phyloP scores from a whole-genome alignment of 2,113 vertebrate species.

The Butorides virescens region DNA sequence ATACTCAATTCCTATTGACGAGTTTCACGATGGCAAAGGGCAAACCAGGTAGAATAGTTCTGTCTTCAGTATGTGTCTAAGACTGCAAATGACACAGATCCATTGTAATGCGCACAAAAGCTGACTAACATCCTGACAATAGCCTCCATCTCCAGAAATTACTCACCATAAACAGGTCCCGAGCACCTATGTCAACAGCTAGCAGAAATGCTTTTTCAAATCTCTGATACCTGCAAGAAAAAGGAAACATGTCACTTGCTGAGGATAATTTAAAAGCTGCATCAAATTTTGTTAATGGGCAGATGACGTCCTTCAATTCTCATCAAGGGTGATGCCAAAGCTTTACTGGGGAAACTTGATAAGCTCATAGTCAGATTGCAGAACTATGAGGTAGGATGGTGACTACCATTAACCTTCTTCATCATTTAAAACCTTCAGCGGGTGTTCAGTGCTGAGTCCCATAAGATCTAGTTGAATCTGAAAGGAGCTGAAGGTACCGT shows the following conservation, averaged over 20 bases:
- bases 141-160: slow-evolving; percentile 33
- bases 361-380: not conserved
- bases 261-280: not conserved
- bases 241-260: not conserved
- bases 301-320: not conserved
- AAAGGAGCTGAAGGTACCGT: not conserved
- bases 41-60: slow-evolving; percentile 38
- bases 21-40: slow-evolving; percentile 33
- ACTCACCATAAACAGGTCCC: slow-evolving; percentile 97
- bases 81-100: slow-evolving; percentile 40
- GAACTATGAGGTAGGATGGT: not conserved
- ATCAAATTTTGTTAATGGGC: not conserved
- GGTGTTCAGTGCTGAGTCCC: not conserved
- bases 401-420: not conserved
- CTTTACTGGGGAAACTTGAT: not conserved
- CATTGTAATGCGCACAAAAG: slow-evolving; percentile 53
- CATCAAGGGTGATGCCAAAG: not conserved
- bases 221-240: slow-evolving; percentile 83
- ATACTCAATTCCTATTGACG: slow-evolving; percentile 19
- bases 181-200: slow-evolving; percentile 89
- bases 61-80: not conserved
- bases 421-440: not conserved
- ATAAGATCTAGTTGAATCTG: not conserved
- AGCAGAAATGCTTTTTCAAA: slow-evolving; percentile 98
- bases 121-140: slow-evolving; percentile 38